phyloP scores from a whole-genome alignment of 1,140 invertebrate genomes.

The Temnothorax nylanderi region DNA sequence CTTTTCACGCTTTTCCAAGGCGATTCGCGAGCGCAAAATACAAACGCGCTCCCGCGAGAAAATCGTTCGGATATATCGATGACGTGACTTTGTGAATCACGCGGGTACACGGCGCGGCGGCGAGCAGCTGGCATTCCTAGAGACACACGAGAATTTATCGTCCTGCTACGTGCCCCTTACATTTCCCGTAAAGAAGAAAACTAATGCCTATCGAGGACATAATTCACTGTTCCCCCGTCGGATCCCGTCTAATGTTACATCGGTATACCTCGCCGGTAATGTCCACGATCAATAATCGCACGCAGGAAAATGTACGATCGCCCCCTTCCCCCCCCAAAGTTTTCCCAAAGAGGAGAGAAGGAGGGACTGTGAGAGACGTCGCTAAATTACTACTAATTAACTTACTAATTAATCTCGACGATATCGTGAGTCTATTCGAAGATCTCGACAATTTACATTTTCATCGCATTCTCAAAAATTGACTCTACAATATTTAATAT shows the following conservation, averaged over 20 bases:
- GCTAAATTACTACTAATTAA: conserved; percentile 25
- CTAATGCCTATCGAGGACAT: conserved; percentile 51
- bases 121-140: conserved; percentile 66
- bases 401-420: background rate
- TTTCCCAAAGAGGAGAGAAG: background rate
- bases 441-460: background rate
- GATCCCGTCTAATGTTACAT: conserved; percentile 55
- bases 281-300: conserved; percentile 44
- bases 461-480: background rate
- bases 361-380: background rate
- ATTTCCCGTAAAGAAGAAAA: conserved; percentile 67
- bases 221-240: conserved; percentile 46
- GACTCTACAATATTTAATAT: background rate
- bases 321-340: background rate
- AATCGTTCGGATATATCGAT: conserved; percentile 70
- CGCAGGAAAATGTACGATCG: conserved; percentile 15
- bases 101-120: conserved; percentile 21
- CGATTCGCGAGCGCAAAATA: conserved; percentile 25
- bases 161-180: conserved; percentile 44
- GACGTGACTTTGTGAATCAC: conserved; percentile 71
- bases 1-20: background rate
- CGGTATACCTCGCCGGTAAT: conserved; percentile 47
- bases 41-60: conserved; percentile 16
- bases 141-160: conserved; percentile 68
- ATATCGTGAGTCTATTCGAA: background rate